A percentile compares a stretch with the other conserved stretches of the same genome.
Conservation (phyloP, 2,797 vertebrate species). For the Sylvilagus floridanus region DNA sequence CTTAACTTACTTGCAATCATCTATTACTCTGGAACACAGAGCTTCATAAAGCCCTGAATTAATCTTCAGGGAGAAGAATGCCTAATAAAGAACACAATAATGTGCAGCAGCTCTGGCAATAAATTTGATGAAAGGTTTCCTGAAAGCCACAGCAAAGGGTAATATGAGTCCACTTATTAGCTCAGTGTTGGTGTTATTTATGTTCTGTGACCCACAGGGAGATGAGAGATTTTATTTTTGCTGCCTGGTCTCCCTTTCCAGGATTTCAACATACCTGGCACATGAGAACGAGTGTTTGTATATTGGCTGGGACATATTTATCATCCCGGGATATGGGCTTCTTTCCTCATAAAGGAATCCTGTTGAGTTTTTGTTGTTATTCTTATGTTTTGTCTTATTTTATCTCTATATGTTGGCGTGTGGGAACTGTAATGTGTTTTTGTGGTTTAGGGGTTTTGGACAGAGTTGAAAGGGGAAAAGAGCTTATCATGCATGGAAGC, state of each 20-base stretch:
- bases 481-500: background rate
- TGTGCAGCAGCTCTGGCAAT: conserved; percentile 68
- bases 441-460: background rate
- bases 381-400: background rate
- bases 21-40: conserved; percentile 75
- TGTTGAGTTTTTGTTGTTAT: background rate
- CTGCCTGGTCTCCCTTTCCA: conserved; percentile 31
- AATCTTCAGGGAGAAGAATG: conserved; percentile 69
- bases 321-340: background rate
- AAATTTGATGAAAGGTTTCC: conserved; percentile 74
- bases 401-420: conserved; percentile 1
- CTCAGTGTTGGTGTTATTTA: conserved; percentile 74
- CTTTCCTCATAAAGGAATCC: conserved; percentile 41
- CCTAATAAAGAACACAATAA: conserved; percentile 79
- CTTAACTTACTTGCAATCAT: conserved; percentile 72
- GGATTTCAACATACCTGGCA: conserved; percentile 18
- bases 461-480: background rate
- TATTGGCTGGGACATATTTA: conserved; percentile 28
- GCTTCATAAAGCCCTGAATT: conserved; percentile 54
- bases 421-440: background rate
- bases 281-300: conserved; percentile 57
- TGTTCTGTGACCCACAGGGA: conserved; percentile 64
- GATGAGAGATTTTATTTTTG: conserved; percentile 65
- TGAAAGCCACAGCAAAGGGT: conserved; percentile 71
- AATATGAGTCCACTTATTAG: conserved; percentile 66